Base-by-base conservation (phyloP, 2,797 vertebrate species). In the Anabas testudineus region DNA sequence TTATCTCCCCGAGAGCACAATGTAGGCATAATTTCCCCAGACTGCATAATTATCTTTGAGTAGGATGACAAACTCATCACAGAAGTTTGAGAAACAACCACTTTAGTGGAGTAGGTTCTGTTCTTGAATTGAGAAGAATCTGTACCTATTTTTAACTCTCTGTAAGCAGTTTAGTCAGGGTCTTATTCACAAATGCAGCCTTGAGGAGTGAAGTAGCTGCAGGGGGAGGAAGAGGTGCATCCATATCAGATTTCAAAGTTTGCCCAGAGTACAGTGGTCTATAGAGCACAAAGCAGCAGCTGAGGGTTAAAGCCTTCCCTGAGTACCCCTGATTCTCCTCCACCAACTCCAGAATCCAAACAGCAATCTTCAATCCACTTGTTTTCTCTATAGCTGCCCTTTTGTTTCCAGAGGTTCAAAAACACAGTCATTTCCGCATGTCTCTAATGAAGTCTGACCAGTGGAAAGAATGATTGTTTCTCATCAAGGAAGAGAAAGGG, bases 21-120 rank as follows among this genome's bases (percentile, higher is more conserved):
- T 90, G 85, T 85, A 76, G 79, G 78, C 83, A 84, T 93, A 90
- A 93, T 94, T 92, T 92, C 90, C 88, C 85, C 83, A 91, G 88
- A 91, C 85, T 88, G 82, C 74, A 76, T 85, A 91, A 92, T 92
- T 92, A 92, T 87, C 82, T 73, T 49, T 69, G 83, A 85, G 76
- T 71, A 75, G 69, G 80, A 57, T 83, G 87, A 91, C 84, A 88
- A 90, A 88, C 87, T 86, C 78, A 49, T 92, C 88, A 88, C 53
- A 61, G 52, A 89, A 89, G 78, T 91, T 90, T 84, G 39, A 78
- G 73, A 81, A 89, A 85, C 74, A 72, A 67, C 54, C 45, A 32
- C 46, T 84, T 77, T 14, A 52, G 46, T 24, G 28, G 32, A 64
- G 80, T 41, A 54, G 71, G 59, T 42, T 66, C 10, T 5, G 32